Evolutionary conservation across 2,888 invertebrate genomes (phyloP).

Genomic region (Xestia xanthographa): DNA sequence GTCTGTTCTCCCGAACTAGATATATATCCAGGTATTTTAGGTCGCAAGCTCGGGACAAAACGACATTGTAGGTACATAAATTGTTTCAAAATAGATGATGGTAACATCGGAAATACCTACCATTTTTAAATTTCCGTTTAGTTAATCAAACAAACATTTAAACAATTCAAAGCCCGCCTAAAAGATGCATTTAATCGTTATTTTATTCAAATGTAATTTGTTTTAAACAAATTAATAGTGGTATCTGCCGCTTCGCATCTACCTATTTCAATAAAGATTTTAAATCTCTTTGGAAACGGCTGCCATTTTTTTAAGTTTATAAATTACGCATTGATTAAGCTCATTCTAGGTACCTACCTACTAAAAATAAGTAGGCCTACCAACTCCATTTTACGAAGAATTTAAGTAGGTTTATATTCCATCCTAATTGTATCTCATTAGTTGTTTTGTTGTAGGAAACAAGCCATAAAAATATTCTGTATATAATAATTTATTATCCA

Average conservation of each 20-base stretch:
- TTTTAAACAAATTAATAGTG: conserved; percentile 7
- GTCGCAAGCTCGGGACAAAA: not conserved
- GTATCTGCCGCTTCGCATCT: conserved; percentile 7
- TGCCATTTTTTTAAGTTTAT: not conserved
- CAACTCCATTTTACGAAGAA: conserved; percentile 8
- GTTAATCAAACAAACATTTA: conserved; percentile 27
- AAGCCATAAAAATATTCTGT: conserved; percentile 4
- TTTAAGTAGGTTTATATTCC: not conserved
- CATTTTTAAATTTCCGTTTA: conserved; percentile 15
- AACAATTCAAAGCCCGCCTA: conserved; percentile 26
- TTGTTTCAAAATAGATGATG: not conserved
- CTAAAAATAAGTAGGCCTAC: not conserved
- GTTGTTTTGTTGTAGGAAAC: not conserved
- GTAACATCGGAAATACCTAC: conserved; percentile 15
- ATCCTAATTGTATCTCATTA: conserved; percentile 53
- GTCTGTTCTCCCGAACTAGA: not conserved
- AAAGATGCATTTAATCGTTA: conserved; percentile 46
- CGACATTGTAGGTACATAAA: not conserved
- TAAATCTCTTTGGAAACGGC: not conserved
- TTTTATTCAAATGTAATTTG: conserved; percentile 52
- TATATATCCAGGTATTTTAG: not conserved
- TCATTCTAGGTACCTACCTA: not conserved
- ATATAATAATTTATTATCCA: conserved; percentile 19
- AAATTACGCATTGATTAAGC: not conserved
- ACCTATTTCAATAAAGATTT: conserved; percentile 4